Conservation (phyloP, 2,113 vertebrate genomes). For the Sebastes fasciatus region DNA sequence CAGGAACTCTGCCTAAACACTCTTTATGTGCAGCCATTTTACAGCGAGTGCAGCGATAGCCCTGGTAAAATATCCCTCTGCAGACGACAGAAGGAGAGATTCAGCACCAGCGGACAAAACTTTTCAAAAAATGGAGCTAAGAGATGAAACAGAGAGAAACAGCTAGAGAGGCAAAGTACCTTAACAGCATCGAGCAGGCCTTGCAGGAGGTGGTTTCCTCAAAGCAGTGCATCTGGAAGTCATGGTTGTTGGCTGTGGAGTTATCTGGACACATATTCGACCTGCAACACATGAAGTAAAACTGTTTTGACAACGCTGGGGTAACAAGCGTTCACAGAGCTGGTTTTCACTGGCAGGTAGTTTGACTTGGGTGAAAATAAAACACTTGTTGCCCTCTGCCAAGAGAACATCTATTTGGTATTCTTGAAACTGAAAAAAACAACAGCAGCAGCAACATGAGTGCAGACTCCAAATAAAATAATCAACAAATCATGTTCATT, state of each 20-base stretch:
- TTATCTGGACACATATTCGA: constrained; percentile 95
- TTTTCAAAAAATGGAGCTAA: not conserved
- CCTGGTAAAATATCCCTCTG: constrained; percentile 95
- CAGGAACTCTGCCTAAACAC: constrained; percentile 90
- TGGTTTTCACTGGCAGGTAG: not conserved
- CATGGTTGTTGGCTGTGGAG: constrained; percentile 88
- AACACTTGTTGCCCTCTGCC: not conserved
- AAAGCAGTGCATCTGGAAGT: constrained; percentile 97
- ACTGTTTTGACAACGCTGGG: not conserved
- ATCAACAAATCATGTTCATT: not conserved
- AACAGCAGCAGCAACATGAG: not conserved
- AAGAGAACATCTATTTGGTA: not conserved
- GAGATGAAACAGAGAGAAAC: not conserved
- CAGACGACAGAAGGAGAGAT: constrained; percentile 17
- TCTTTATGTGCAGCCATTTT: constrained; percentile 94
- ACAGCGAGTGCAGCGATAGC: constrained; percentile 91
- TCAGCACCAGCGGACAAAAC: not conserved
- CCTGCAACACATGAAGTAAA: constrained; percentile 72
- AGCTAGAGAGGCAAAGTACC: constrained; percentile 77
- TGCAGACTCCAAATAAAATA: constrained; percentile 1
- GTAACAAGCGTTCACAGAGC: constrained; percentile 14
- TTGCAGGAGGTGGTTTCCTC: constrained; percentile 92
- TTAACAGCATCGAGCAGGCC: constrained; percentile 94
- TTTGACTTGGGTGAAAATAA: too few relatives aligned
- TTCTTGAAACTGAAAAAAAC: not conserved